A percentile compares a stretch with the other conserved stretches of the same genome.
Conservation (phyloP, 2,113 vertebrate genomes). For the Terrapene triunguis region DNA sequence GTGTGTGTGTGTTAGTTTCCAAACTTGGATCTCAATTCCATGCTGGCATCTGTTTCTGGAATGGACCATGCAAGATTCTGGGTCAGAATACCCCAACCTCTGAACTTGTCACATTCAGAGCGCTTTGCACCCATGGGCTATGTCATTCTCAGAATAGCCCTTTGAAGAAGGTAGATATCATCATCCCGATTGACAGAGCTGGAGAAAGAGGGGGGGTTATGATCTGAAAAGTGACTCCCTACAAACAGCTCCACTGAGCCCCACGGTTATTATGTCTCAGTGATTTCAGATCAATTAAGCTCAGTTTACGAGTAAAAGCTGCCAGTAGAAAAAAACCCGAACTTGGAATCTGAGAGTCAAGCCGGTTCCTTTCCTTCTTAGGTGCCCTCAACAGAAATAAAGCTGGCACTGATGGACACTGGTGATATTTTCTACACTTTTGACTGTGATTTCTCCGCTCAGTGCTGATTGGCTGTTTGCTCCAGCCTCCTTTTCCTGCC, state of each 20-base stretch:
- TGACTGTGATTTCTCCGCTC: not conserved
- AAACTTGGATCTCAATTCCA: not conserved
- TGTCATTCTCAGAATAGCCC: not conserved
- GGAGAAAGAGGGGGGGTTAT: not conserved
- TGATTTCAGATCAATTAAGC: not conserved
- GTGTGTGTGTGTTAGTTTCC: not conserved
- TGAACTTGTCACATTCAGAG: not conserved
- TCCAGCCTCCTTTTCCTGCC: not conserved
- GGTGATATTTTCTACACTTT: not conserved
- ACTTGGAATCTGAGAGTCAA: not conserved
- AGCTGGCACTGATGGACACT: not conserved
- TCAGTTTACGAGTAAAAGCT: not conserved
- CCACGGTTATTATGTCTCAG: not conserved
- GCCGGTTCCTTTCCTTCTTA: not conserved
- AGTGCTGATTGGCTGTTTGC: not conserved
- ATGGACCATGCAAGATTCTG: accelerated
- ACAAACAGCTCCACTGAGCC: not conserved
- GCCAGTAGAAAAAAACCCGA: not conserved
- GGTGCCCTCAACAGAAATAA: not conserved
- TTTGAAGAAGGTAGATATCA: not conserved
- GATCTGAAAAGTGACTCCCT: not conserved
- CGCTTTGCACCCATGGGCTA: not conserved
- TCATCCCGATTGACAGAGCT: accelerated
- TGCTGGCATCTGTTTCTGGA: not conserved
- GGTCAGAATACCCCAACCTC: not conserved